Evolutionary conservation across 2,797 vertebrate genomes (phyloP), one percentile per base, ranked within the genome.

Genomic region (Tapirus indicus): DNA sequence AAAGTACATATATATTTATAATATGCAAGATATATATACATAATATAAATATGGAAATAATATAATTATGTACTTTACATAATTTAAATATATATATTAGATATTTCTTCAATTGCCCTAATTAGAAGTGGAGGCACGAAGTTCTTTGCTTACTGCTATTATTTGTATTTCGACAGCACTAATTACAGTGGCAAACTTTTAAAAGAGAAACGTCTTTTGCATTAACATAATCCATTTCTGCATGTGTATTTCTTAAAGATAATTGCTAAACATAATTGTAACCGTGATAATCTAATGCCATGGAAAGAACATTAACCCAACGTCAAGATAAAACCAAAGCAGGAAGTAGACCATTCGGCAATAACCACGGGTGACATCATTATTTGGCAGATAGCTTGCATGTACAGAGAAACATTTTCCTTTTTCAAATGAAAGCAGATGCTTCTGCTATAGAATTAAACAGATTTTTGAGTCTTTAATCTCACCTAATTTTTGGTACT

Each of bases 161-260:
- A 23, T 86, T 88, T 96, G 35, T 0, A 10, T 47, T 68, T 93
- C 41, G 91, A 95, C 88, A 85, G 77, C n/a, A 66, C 88, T 84
- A 23, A 87, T 80, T 27, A 41, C 2, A 84, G 47, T 88, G 80
- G 18, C 0, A 85, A 97, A 78, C 13, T 96, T 71, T 95, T 23
- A 52, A 85, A 97, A 96, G 47, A 92, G 95, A 98, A 96, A 88
- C 93, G 97, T 86, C 52, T 97, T 98, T 85, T 54, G 52, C 60
- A 60, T 89, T 97, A 96, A 97, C 92, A 32, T 84, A 84, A 93
- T 93, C 90, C 87, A 47, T 96, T 97, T 97, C 58, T 52, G 62
- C 4, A 6, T 47, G 77, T 49, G 7, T 98, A 96, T 98, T 97
- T 97, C 96, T 95, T 94, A 95, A 93, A 98, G 96, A 97, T 97